These are phyloP conservation scores for Acrocephalus scirpaceus DNA, from an alignment of 2,797 vertebrate species.

Conservation along the genomic window DNA sequence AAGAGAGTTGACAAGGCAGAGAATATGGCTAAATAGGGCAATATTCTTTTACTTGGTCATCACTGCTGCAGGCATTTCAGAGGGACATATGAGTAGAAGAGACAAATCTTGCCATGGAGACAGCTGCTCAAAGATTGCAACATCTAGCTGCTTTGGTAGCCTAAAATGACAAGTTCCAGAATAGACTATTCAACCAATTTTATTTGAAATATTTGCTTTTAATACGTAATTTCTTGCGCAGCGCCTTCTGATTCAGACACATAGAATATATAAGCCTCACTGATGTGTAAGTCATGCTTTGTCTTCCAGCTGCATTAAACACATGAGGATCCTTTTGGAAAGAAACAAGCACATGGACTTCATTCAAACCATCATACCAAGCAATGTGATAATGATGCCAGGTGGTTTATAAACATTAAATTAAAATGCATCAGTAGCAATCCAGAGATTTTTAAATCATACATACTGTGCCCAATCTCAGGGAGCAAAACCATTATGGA, in stretches of 20 bases:
- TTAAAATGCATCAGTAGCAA: not conserved
- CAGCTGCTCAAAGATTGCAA: not conserved
- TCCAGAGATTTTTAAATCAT: not conserved
- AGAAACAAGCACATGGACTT: not conserved
- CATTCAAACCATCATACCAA: not conserved
- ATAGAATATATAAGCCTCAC: not conserved
- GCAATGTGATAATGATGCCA: not conserved
- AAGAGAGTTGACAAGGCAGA: not conserved
- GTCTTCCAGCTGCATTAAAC: not conserved
- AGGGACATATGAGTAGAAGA: not conserved
- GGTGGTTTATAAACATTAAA: not conserved
- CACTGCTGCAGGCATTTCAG: not conserved
- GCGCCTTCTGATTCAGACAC: not conserved
- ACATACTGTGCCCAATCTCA: not conserved
- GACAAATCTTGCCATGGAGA: not conserved
- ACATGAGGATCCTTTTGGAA: not conserved
- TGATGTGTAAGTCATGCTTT: not conserved
- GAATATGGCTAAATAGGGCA: not conserved
- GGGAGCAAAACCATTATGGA: not conserved
- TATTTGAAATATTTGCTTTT: not conserved
- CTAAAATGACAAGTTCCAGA: not conserved
- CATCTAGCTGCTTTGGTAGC: not conserved
- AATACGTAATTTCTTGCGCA: not conserved
- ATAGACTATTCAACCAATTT: not conserved
- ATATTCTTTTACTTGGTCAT: not conserved